Percentiles rank a stretch among this genome's conserved stretches.
These are phyloP conservation scores for Ptycholaimellus sp. DNA, from an alignment of 2,888 invertebrate species.

Conservation along the genomic window DNA sequence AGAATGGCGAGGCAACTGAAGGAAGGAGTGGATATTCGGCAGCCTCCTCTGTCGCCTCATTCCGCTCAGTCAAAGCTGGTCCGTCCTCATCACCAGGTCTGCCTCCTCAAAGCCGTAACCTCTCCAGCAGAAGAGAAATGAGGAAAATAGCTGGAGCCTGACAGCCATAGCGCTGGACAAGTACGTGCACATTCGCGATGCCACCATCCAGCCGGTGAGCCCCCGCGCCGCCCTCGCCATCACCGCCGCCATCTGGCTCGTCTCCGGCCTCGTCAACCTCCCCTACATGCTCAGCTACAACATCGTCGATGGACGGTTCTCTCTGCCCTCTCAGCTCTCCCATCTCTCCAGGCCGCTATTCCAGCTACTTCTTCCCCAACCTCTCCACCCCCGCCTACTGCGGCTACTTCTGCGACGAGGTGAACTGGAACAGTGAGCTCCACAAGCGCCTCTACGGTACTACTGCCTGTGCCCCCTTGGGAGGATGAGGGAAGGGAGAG, in stretches of 20 bases:
- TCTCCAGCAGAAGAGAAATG: no score
- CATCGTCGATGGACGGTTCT: constrained; percentile 35
- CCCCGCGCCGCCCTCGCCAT: constrained; percentile 9
- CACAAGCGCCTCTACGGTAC: constrained; percentile 50
- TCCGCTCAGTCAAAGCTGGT: constrained; percentile 20
- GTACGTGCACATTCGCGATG: constrained; percentile 22
- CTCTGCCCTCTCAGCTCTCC: constrained; percentile 1
- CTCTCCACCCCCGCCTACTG: constrained; percentile 14
- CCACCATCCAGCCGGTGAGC: constrained; percentile 18
- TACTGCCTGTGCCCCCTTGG: no score
- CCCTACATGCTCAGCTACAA: constrained; percentile 21
- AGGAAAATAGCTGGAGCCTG: constrained; percentile 21
- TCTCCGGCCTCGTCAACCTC: constrained; percentile 19
- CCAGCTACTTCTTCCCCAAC: constrained; percentile 4
- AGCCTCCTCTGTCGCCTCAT: constrained; percentile 20
- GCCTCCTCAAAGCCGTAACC: no score
- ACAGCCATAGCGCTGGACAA: constrained; percentile 23
- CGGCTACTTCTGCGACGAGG: constrained; percentile 32
- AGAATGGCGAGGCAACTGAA: constrained; percentile 9
- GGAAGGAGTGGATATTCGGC: constrained; percentile 24
- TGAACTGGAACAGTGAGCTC: constrained; percentile 57
- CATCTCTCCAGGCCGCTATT: constrained; percentile 7
- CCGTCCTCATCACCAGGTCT: constrained; percentile 24
- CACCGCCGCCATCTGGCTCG: constrained; percentile 19
- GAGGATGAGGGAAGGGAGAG: no score